These are phyloP conservation scores for Alloplasta piceator DNA, from an alignment of 2,888 invertebrate genomes.

Conservation along the genomic window DNA sequence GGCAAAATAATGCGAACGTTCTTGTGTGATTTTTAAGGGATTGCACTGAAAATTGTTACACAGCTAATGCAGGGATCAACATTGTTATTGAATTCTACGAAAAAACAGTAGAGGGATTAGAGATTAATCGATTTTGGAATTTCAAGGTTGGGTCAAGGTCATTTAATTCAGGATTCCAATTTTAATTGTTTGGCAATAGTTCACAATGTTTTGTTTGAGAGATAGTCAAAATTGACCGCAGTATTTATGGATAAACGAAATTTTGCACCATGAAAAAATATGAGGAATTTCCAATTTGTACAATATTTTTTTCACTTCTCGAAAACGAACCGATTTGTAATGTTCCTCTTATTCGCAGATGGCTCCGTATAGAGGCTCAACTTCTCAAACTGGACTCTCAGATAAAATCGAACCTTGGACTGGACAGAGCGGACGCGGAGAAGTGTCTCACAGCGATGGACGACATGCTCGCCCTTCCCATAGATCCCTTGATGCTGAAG, in stretches of 20 bases:
- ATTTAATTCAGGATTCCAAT: too few species aligned
- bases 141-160: too few species aligned
- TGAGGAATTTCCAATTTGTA: not conserved
- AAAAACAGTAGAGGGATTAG: too few species aligned
- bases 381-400: constrained; percentile 87
- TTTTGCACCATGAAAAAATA: not conserved
- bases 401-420: constrained; percentile 87
- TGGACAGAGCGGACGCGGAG: constrained; percentile 89
- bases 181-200: too few species aligned
- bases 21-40: too few species aligned
- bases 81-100: too few species aligned
- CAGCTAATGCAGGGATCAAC: too few species aligned
- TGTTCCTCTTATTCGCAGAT: constrained; percentile 78
- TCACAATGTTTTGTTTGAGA: too few species aligned
- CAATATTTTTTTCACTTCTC: not conserved
- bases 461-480: constrained; percentile 85
- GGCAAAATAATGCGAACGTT: too few species aligned
- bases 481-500: constrained; percentile 90
- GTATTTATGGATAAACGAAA: not conserved
- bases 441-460: constrained; percentile 89
- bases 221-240: too few species aligned
- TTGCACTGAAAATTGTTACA: too few species aligned
- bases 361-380: constrained; percentile 87
- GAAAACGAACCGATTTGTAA: not conserved
- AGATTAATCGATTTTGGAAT: too few species aligned